Evolutionary conservation across 2,888 invertebrate genomes (phyloP), one percentile per base, ranked within the genome.

Genomic region (Phengaris alcon): DNA sequence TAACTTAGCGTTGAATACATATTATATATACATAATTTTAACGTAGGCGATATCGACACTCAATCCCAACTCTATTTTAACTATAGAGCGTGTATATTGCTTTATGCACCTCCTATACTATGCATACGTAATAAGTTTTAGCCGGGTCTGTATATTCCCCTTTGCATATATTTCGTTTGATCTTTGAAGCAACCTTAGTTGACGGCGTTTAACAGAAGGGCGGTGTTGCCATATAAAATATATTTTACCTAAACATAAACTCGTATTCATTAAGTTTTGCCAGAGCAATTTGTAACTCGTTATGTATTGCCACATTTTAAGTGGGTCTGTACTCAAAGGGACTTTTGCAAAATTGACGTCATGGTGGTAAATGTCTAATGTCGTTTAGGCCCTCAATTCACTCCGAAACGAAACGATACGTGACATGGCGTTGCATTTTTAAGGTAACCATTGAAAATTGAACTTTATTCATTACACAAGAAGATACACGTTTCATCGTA

Each of bases 101-200:
- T 79, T 82, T 84, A 84, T 81, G 79, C 79, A 68, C 82, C 86
- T 87, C 86, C 84, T 85, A 81, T 86, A 86, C 86, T 22, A 87
- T 87, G 87, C 85, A 88, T 85, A 88, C 76, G 76, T 74, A 64
- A 75, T 77, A 74, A 75, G 68, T 75, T 75, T 64, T 15, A 75
- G 76, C 64, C 74, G 76, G 74, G 77, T 69, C 72, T 70, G 74
- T 75, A 79, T 76, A 72, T 79, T 84, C 88, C 90, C 91, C 90
- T 87, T 84, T 87, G 86, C 85, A 85, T 88, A 83, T 81, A 76
- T 83, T 90, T 90, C 91, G 91, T 93, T 93, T 93, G 92, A 93
- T 93, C 90, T 92, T 86, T 84, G 81, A 78, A 84, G 84, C 83
- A 84, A 82, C 82, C 82, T 82, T 83, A 84, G 83, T 81, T 22